Evolutionary conservation across 2,888 invertebrate genomes (phyloP), one percentile per base, ranked within the genome.

Genomic region (Eretmocerus hayati): DNA sequence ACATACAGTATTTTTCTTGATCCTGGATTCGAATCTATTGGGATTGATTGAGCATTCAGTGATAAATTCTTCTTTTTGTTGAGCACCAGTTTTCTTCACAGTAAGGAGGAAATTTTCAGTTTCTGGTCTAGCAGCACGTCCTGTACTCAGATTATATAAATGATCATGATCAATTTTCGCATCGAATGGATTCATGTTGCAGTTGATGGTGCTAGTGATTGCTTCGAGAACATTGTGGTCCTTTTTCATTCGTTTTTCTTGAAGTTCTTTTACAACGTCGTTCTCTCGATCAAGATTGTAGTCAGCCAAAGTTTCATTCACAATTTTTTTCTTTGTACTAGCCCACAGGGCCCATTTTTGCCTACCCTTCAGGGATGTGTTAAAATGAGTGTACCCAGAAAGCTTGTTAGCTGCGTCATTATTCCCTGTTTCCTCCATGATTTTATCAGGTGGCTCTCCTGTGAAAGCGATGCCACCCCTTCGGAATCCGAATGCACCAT

Each of bases 1-100:
- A 20, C 55, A 36, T 11, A 59, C 16, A 46, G 51, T 50, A 48
- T 45, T 59, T 53, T 52, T 53, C 51, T 60, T 56, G n/a, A 62
- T 59, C 40, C 53, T 32, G 42, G 46, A 52, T 45, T 61, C 59
- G 52, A 45, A 45, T 30, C 32, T 37, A 1, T 21, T n/a, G 1
- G 18, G 5, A 9, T 18, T n/a, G 4, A 3, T 21, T 2, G 30
- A n/a, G 18, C 31, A 30, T 20, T 37, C 16, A 5, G 8, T 11
- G 3, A 38, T 45, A 16, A 45, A 45, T 5, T 20, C 6, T n/a
- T 20, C 2, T 11, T 13, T 11, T 11, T 15, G 16, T 15, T 21
- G 4, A n/a, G 30, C 11, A 4, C 20, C 31, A 20, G 4, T 33
- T 19, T 31, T 6, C 5, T 45, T 23, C 4, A 15, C 2, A 15